Conservation (phyloP, 2,113 vertebrate species). For the Agelaius phoeniceus region DNA sequence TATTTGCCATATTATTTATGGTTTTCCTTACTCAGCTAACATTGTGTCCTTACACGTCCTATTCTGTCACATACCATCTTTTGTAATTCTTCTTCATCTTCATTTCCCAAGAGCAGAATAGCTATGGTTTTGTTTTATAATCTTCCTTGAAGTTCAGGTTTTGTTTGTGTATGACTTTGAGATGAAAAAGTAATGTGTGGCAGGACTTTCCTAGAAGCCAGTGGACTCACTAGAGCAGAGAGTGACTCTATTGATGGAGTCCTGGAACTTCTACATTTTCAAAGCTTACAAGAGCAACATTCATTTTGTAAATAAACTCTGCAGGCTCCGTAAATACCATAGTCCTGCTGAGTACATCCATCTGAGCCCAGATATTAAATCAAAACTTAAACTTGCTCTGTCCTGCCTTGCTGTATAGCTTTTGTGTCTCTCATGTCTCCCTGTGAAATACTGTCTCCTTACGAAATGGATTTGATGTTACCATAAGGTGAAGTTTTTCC, state of each 20-base stretch:
- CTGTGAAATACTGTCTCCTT: background rate
- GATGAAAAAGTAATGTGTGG: background rate
- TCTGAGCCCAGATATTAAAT: background rate
- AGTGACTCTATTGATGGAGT: background rate
- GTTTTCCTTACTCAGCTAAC: background rate
- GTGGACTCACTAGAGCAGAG: background rate
- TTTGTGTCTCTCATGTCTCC: background rate
- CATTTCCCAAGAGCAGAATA: background rate
- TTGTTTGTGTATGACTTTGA: background rate
- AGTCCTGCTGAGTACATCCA: background rate
- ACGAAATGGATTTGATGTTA: background rate
- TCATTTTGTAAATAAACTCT: background rate
- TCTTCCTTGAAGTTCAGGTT: background rate
- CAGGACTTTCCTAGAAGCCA: background rate
- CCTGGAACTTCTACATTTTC: background rate
- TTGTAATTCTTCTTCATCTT: conserved; percentile 11
- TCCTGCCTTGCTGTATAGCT: background rate
- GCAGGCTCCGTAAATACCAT: background rate
- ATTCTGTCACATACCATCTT: background rate
- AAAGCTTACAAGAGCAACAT: background rate
- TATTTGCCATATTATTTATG: background rate
- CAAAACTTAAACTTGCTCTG: background rate
- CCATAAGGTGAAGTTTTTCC: background rate
- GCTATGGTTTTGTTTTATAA: background rate
- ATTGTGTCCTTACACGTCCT: background rate